Evolutionary conservation across 2,888 invertebrate genomes (phyloP).

Genomic region (Habroteleia sp.): DNA sequence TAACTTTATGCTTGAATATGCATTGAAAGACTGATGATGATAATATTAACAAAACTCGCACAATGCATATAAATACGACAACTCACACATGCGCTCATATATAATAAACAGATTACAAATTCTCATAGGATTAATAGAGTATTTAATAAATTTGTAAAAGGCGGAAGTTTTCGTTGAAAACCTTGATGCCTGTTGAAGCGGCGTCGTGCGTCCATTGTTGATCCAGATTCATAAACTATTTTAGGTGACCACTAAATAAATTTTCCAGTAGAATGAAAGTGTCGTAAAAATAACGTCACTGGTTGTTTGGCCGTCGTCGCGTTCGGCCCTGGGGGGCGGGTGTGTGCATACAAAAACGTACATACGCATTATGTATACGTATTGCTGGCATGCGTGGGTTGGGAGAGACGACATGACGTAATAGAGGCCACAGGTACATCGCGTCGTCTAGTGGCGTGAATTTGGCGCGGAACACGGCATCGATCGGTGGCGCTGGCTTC

Average conservation of each 20-base stretch:
- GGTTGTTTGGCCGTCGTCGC: not conserved
- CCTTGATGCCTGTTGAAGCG: no score
- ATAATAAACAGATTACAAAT: no score
- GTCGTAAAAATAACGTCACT: not conserved
- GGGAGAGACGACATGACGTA: constrained; percentile 59
- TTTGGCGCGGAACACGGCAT: constrained; percentile 59
- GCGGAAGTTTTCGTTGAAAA: no score
- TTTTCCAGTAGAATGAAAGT: not conserved
- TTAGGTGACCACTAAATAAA: constrained; percentile 19
- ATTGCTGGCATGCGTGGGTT: constrained; percentile 27
- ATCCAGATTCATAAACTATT: no score
- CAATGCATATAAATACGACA: no score
- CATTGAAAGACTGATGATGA: no score
- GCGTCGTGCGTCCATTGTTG: no score
- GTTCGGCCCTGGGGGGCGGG: constrained; percentile 12
- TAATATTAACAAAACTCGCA: no score
- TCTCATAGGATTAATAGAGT: no score
- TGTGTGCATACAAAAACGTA: constrained; percentile 13
- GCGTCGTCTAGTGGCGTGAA: constrained; percentile 51
- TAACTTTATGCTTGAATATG: no score
- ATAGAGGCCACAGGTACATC: constrained; percentile 62
- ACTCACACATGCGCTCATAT: no score
- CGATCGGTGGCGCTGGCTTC: constrained; percentile 62
- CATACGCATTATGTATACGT: constrained; percentile 38
- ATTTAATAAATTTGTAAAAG: no score